A percentile compares a stretch with the other conserved stretches of the same genome.
These are phyloP conservation scores for Drosophila incognita DNA, from an alignment of 2,888 invertebrate species.

Conservation along the genomic window DNA sequence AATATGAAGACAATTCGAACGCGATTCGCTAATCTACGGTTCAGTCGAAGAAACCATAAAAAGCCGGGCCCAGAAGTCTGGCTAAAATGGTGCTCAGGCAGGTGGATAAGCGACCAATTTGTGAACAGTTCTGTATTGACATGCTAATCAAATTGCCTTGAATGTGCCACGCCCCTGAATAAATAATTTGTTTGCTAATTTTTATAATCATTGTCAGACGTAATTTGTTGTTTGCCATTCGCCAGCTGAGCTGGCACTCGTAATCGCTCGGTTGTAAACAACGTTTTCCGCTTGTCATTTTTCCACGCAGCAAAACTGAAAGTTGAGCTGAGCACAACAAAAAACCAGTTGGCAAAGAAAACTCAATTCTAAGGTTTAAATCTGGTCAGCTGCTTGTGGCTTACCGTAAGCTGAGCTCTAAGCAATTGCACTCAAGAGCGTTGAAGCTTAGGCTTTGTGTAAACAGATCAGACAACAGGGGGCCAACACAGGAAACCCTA, in stretches of 20 bases:
- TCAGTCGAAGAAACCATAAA: slow-evolving; percentile 41
- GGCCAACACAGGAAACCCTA: slow-evolving; percentile 45
- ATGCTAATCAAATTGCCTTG: slow-evolving; percentile 45
- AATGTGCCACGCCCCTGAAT: slow-evolving; percentile 38
- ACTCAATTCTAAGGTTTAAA: slow-evolving; percentile 17
- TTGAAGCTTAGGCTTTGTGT: slow-evolving; percentile 60
- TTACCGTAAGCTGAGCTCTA: slow-evolving; percentile 43
- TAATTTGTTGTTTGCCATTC: slow-evolving; percentile 34
- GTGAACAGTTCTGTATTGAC: slow-evolving; percentile 5
- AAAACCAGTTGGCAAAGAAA: slow-evolving; percentile 50
- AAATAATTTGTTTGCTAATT: slow-evolving; percentile 64
- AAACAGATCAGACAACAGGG: slow-evolving; percentile 52
- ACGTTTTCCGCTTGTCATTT: slow-evolving; percentile 62
- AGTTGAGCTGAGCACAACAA: slow-evolving; percentile 48
- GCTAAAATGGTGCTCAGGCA: slow-evolving; percentile 20
- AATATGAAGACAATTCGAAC: neutral
- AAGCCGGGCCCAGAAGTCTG: neutral
- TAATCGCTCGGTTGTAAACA: slow-evolving; percentile 41
- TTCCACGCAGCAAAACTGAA: slow-evolving; percentile 60
- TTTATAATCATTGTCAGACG: slow-evolving; percentile 42
- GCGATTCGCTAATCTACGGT: slow-evolving; percentile 22
- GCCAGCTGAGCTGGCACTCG: slow-evolving; percentile 7
- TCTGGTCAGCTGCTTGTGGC: slow-evolving; percentile 20
- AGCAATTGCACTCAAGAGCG: slow-evolving; percentile 26
- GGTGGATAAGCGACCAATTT: slow-evolving; percentile 23